Conservation (phyloP, 2,888 invertebrate genomes). For the Dromius quadrimaculatus region DNA sequence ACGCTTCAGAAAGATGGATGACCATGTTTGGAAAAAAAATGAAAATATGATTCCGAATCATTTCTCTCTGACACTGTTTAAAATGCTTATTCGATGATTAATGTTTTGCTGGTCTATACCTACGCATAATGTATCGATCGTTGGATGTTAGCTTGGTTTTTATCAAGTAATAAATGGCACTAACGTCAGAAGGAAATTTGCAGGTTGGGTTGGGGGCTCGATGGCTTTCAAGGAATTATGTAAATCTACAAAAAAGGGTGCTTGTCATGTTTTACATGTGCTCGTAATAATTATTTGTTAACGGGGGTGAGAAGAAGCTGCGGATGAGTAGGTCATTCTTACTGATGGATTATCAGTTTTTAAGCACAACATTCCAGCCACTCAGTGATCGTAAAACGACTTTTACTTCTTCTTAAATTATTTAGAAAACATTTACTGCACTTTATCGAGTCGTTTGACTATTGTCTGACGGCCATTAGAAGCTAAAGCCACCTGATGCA, state of each 20-base stretch:
- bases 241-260: no score
- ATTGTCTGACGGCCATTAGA: neutral
- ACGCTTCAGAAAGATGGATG: conserved; percentile 62
- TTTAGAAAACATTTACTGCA: neutral
- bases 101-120: conserved; percentile 52
- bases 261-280: no score
- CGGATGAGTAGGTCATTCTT: no score
- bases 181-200: conserved; percentile 15
- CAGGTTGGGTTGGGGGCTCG: neutral
- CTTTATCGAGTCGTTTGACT: conserved; percentile 12
- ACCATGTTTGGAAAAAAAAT: conserved; percentile 61
- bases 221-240: conserved; percentile 13
- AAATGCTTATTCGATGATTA: conserved; percentile 60
- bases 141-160: conserved; percentile 11
- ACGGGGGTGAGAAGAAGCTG: no score
- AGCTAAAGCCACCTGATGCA: conserved; percentile 16
- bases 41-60: conserved; percentile 63
- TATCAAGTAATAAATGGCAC: conserved; percentile 29
- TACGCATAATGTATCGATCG: conserved; percentile 39
- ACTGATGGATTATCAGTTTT: no score
- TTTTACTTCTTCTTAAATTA: neutral
- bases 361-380: no score
- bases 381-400: neutral
- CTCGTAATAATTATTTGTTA: no score
- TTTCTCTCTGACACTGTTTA: conserved; percentile 63